A percentile compares a stretch with the other conserved stretches of the same genome.
phyloP scores from a whole-genome alignment of 2,888 invertebrate genomes.

The Machimus atricapillus region DNA sequence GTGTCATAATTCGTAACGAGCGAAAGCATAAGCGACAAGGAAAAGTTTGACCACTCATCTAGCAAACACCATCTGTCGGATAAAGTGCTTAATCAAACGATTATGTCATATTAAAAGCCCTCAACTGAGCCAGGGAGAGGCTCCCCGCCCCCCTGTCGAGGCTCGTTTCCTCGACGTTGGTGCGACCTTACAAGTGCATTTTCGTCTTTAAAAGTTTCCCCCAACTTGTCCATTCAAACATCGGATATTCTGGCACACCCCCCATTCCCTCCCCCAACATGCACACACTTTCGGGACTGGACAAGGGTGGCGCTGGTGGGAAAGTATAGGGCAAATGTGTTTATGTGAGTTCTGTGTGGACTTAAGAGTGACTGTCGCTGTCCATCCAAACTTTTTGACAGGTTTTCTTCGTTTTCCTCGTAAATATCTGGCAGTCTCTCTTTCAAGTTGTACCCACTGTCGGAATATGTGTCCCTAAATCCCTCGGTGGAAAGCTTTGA shows the following conservation, averaged over 20 bases:
- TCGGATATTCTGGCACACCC: not conserved
- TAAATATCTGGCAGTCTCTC: conserved; percentile 30
- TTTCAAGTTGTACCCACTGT: conserved; percentile 12
- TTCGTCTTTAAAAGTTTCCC: conserved; percentile 43
- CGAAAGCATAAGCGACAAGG: not conserved
- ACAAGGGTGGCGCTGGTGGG: not conserved
- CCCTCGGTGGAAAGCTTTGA: conserved; percentile 24
- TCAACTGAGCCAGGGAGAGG: not conserved
- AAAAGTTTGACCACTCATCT: conserved; percentile 40
- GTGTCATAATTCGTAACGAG: conserved; percentile 14
- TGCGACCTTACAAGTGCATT: conserved; percentile 40
- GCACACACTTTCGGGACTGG: not conserved
- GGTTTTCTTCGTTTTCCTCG: conserved; percentile 33
- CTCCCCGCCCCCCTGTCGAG: not conserved
- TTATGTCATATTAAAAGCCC: conserved; percentile 46
- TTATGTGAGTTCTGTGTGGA: conserved; percentile 7
- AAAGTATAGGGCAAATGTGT: conserved; percentile 13
- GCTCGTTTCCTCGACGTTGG: not conserved
- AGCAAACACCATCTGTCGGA: conserved; percentile 43
- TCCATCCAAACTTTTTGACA: conserved; percentile 41
- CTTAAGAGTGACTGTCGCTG: conserved; percentile 30
- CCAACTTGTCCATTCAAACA: conserved; percentile 35
- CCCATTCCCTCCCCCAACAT: not conserved
- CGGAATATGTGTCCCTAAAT: conserved; percentile 26
- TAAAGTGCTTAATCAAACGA: conserved; percentile 48